phyloP scores from a whole-genome alignment of 2,113 vertebrate genomes.

The Tetraodon nigroviridis region DNA sequence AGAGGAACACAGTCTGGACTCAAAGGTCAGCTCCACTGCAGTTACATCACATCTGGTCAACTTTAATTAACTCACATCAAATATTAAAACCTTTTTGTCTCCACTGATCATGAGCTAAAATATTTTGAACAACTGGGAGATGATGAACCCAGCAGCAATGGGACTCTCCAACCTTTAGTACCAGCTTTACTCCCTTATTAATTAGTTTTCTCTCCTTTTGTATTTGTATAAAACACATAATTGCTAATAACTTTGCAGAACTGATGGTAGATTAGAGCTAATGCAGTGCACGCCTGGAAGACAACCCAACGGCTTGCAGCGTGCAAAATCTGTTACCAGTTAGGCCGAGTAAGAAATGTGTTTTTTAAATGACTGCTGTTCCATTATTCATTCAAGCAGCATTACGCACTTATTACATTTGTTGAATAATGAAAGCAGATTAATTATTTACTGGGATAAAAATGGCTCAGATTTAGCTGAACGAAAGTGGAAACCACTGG shows the following conservation, averaged over 20 bases:
- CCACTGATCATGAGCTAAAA: not conserved
- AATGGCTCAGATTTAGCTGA: conserved; percentile 36
- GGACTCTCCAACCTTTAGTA: not conserved
- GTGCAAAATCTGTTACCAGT: conserved; percentile 19
- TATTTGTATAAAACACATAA: too few relatives aligned
- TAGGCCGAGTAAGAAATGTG: conserved; percentile 26
- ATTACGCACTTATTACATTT: conserved; percentile 58
- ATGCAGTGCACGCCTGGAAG: not conserved
- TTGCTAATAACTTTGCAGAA: too few relatives aligned
- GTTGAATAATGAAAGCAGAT: conserved; percentile 57
- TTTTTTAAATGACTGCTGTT: conserved; percentile 47
- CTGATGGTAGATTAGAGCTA: not conserved
- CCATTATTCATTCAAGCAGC: conserved; percentile 59
- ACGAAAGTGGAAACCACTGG: conserved; percentile 11
- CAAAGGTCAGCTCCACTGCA: conserved; percentile 19
- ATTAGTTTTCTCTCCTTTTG: too few relatives aligned
- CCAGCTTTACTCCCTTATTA: too few relatives aligned
- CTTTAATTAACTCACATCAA: not conserved
- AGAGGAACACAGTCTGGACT: conserved; percentile 15
- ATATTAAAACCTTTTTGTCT: not conserved
- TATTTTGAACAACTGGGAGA: not conserved
- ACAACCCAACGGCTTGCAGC: conserved; percentile 4
- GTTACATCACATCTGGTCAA: conserved; percentile 10
- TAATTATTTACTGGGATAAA: conserved; percentile 59
- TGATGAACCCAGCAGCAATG: too few relatives aligned